Base-by-base conservation (phyloP, 2,113 vertebrate genomes). In the Melierax canorus region DNA sequence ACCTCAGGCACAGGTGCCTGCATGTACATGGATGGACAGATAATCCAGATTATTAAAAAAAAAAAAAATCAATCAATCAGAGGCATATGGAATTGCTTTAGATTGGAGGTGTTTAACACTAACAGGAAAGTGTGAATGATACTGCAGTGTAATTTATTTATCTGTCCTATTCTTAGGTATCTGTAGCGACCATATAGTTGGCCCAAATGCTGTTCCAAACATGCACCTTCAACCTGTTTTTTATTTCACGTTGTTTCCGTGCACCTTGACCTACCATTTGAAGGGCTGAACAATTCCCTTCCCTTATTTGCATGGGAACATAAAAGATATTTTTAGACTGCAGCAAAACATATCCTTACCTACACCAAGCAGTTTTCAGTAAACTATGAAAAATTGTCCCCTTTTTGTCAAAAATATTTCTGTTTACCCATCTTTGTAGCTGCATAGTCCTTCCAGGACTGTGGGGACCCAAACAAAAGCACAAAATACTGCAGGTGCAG, bases 221-320 rank as follows among this genome's bases (percentile, higher is more conserved):
- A 90, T 56, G 77, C 66, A 93, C 87, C 92, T 95, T 87, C 91
- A 96, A 90, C 51, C 45, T 94, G 41, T 5, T 73, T 88, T 92
- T 93, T 80, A 17, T 20, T 72, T 92, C 23, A 32, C 1, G 1
- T 39, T 76, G 74, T 67, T 97, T 90, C 90, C 2, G 8, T 97
- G 94, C 87, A 94, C 93, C 74, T 96, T 97, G 91, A 94, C 95
- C 97, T 80, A 88, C 50, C 74, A 92, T 77, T 36, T 82, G 74
- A 96, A 91, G 15, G 80, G 63, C 81, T 85, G 86, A 92, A 94
- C 82, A 92, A 88, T 92, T 95, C 66, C 53, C 64, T 94, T 91
- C 64, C 53, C 43, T 92, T 96, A 90, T 88, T 95, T 94, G 59
- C 77, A 71, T 9, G 7, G 74, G 24, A 95, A 79, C 18, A 55